phyloP scores from a whole-genome alignment of 2,888 invertebrate genomes.

The Drosophila yooni region DNA sequence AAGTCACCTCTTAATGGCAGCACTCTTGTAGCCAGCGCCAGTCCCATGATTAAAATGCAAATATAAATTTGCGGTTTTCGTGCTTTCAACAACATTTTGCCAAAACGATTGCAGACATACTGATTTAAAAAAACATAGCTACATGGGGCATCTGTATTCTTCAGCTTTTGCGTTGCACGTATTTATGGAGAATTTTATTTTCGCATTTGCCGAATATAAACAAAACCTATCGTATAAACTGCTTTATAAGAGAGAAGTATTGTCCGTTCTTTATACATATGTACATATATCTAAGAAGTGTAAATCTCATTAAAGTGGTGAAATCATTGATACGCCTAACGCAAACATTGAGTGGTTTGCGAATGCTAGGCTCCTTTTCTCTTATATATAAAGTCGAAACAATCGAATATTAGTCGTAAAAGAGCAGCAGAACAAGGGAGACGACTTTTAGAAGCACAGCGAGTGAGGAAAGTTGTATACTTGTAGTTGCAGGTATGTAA shows the following conservation, averaged over 20 bases:
- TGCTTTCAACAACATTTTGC: slow-evolving; percentile 13
- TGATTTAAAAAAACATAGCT: background rate
- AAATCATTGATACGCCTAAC: background rate
- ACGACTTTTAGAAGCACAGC: background rate
- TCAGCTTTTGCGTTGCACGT: background rate
- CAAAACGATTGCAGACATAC: slow-evolving; percentile 6
- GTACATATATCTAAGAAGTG: too few relatives aligned
- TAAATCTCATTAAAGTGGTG: too few relatives aligned
- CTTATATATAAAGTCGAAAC: background rate
- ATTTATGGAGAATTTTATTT: background rate
- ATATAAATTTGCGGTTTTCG: slow-evolving; percentile 12
- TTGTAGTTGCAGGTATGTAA: too few relatives aligned
- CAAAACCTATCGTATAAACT: background rate
- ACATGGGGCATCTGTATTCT: background rate
- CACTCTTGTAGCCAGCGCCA: background rate
- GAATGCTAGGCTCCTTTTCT: background rate
- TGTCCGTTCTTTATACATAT: background rate
- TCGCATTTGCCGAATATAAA: background rate
- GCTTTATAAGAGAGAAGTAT: background rate
- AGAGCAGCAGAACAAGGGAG: background rate
- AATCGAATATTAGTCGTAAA: background rate
- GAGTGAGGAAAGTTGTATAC: too few relatives aligned
- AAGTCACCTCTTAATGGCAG: background rate
- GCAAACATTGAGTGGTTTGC: background rate
- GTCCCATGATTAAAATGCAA: slow-evolving; percentile 9